Conservation (phyloP, 2,113 vertebrate species). For the Chaetorhynchus papuensis region DNA sequence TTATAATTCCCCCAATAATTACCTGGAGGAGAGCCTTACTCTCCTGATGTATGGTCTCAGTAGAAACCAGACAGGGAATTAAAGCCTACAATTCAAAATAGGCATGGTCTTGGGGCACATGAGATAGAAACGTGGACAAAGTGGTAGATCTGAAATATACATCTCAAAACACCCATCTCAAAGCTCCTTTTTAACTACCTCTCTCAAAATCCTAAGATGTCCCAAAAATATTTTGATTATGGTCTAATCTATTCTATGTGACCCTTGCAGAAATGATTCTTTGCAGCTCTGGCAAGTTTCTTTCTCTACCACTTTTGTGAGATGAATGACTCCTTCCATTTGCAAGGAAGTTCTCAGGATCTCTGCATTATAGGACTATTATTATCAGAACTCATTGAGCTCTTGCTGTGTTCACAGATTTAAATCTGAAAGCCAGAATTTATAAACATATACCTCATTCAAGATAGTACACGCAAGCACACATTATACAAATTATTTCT, state of each 20-base stretch:
- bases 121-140: not conserved
- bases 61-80: not conserved
- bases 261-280: not conserved
- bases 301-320: not conserved
- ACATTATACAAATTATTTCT: not conserved
- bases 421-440: conserved; percentile 39
- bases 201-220: not conserved
- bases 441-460: conserved; percentile 21
- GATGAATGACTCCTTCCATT: not conserved
- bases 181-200: not conserved
- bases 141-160: not conserved
- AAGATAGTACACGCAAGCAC: not conserved
- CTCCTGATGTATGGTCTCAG: not conserved
- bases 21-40: not conserved
- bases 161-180: not conserved
- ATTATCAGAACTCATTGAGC: not conserved
- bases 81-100: not conserved
- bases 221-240: not conserved
- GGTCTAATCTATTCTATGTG: not conserved
- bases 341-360: conserved; percentile 29
- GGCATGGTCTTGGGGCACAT: not conserved
- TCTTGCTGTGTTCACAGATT: conserved; percentile 4
- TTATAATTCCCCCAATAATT: not conserved
- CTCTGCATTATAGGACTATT: not conserved
- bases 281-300: not conserved